These are phyloP conservation scores for Drosophila triauraria DNA, from an alignment of 1,140 invertebrate genomes.

Conservation along the genomic window DNA sequence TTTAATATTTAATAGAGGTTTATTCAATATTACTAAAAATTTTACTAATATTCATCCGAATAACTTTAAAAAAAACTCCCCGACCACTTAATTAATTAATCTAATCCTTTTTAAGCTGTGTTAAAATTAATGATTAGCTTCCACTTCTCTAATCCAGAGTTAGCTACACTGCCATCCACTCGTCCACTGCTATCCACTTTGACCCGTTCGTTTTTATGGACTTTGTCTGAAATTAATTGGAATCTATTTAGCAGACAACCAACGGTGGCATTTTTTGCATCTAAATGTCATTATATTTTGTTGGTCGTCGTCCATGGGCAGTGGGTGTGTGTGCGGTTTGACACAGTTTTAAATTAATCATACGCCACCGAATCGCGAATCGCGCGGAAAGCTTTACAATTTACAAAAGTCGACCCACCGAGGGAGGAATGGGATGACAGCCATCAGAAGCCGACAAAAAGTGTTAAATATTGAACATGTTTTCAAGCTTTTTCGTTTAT, in stretches of 20 bases:
- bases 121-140: not conserved
- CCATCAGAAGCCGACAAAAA: slow-evolving; percentile 47
- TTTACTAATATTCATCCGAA: no score
- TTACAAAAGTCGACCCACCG: slow-evolving; percentile 22
- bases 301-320: not conserved
- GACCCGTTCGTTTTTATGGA: slow-evolving; percentile 74
- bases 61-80: no score
- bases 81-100: slow-evolving; percentile 1
- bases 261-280: slow-evolving; percentile 60
- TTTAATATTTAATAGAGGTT: not conserved
- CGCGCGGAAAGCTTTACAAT: slow-evolving; percentile 69
- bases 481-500: slow-evolving; percentile 26
- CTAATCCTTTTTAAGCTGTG: not conserved
- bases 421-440: slow-evolving; percentile 25
- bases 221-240: slow-evolving; percentile 81
- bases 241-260: slow-evolving; percentile 74
- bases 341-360: slow-evolving; percentile 83
- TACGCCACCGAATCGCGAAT: slow-evolving; percentile 62
- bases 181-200: slow-evolving; percentile 45
- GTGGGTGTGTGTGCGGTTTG: slow-evolving; percentile 64
- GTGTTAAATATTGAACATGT: slow-evolving; percentile 50
- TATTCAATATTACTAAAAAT: no score
- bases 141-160: not conserved
- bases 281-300: slow-evolving; percentile 54
- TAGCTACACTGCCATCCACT: slow-evolving; percentile 6